These are phyloP conservation scores for Campylorhamphus procurvoides DNA, from an alignment of 2,113 vertebrate genomes.

Conservation along the genomic window DNA sequence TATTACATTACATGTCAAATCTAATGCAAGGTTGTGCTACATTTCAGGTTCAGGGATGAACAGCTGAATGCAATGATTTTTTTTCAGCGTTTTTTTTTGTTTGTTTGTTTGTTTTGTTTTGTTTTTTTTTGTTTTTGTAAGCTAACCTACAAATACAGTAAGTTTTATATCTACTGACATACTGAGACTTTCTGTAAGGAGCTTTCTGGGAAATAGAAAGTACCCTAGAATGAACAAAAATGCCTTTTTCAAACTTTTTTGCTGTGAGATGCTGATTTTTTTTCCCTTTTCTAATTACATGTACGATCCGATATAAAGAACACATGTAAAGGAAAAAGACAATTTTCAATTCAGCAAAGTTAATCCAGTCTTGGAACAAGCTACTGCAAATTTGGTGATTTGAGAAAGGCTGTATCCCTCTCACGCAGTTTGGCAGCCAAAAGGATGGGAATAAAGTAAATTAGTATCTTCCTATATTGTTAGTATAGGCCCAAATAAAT, in stretches of 20 bases:
- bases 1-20: not conserved
- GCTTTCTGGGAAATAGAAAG: not conserved
- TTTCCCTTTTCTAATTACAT: not conserved
- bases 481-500: not conserved
- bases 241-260: not conserved
- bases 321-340: not conserved
- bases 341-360: not conserved
- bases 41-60: not conserved
- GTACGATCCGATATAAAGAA: not conserved
- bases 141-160: not conserved
- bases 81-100: too few species aligned
- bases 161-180: not conserved
- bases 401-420: not conserved
- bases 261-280: rapidly evolving
- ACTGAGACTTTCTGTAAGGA: not conserved
- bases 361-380: not conserved
- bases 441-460: not conserved
- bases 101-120: too few species aligned
- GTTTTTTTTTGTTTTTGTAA: not conserved
- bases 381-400: not conserved
- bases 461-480: not conserved
- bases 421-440: not conserved
- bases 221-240: not conserved
- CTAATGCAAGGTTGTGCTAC: not conserved
- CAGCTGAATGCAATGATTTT: not conserved